Conservation (phyloP, 2,888 invertebrate genomes). For the Chymomyza caudatula region DNA sequence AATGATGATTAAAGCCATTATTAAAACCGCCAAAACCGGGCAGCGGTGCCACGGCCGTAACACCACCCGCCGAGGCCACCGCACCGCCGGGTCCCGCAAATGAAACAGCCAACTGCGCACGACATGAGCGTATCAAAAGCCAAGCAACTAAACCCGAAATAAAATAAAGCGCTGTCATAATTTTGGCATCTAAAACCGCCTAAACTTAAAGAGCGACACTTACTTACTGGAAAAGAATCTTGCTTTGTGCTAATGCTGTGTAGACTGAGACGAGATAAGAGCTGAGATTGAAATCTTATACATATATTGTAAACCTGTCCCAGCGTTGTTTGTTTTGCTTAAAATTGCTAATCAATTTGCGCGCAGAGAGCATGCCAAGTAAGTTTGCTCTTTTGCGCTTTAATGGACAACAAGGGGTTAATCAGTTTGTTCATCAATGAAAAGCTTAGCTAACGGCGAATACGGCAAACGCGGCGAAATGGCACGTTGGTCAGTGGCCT, state of each 20-base stretch:
- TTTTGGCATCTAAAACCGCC: constrained; percentile 25
- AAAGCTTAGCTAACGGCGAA: constrained; percentile 7
- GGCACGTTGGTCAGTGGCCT: constrained; percentile 23
- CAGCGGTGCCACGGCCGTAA: constrained; percentile 35
- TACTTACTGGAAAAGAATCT: background rate
- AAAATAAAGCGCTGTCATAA: background rate
- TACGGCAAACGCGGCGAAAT: constrained; percentile 1
- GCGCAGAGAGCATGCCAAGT: constrained; percentile 13
- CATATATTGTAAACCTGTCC: constrained; percentile 36
- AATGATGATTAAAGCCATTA: constrained; percentile 11
- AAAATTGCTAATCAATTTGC: constrained; percentile 34
- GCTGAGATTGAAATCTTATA: background rate
- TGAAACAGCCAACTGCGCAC: constrained; percentile 41
- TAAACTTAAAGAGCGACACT: constrained; percentile 42
- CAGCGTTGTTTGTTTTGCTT: constrained; percentile 21
- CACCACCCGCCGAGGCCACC: constrained; percentile 44
- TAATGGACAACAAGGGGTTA: constrained; percentile 3
- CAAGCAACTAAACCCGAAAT: constrained; percentile 21
- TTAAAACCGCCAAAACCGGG: constrained; percentile 30
- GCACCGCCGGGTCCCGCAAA: constrained; percentile 34
- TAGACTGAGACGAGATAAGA: constrained; percentile 1
- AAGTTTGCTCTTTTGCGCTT: constrained; percentile 20
- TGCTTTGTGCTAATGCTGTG: background rate
- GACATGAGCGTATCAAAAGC: constrained; percentile 14
- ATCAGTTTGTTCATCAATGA: background rate